Evolutionary conservation across 1,140 invertebrate species (phyloP), one percentile per base, ranked within the genome.

Genomic region (Solenopsis invicta): DNA sequence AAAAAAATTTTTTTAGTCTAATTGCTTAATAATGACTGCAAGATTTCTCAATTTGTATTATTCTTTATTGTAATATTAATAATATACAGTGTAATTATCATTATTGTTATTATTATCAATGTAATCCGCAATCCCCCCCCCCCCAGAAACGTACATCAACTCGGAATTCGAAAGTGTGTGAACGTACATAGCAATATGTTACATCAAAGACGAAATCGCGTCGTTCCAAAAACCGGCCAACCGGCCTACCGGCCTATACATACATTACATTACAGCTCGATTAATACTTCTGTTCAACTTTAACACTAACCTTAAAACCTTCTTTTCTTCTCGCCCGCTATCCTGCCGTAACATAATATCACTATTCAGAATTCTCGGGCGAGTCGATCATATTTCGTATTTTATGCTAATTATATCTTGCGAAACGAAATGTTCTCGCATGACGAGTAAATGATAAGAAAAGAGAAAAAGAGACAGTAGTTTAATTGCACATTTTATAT

Each of bases 241-340:
- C n/a, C n/a, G n/a, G n/a, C n/a, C n/a, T n/a, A n/a, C n/a, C n/a
- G 90, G 90, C 81, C 90, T 92, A 93, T 94, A 94, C 90, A 94
- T 94, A 93, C 92, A 93, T 91, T 94, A 66, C 59, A 61, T 61
- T 61, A 94, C 92, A 93, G 75, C 82, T 94, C 91, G 91, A 92
- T 89, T 94, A 94, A 94, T 94, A 94, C 93, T 94, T 94, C 87
- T 91, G 89, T 93, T 93, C 89, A 94, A 92, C 91, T 93, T 93
- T 94, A 94, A 95, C 93, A 76, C 81, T 89, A 89, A 87, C 88
- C 85, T 72, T 66, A 77, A 52, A 87, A 61, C 45, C 50, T 9
- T 69, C 50, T 66, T 59, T 85, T 54, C 64, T 72, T 12, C n/a
- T 80, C 62, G 10, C n/a, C 54, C 12, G 21, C 69, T 41, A 48